Percentiles rank a stretch among this genome's conserved stretches.
Evolutionary conservation across 2,888 invertebrate species (phyloP).

Genomic region (Chloroclystis v-ata): DNA sequence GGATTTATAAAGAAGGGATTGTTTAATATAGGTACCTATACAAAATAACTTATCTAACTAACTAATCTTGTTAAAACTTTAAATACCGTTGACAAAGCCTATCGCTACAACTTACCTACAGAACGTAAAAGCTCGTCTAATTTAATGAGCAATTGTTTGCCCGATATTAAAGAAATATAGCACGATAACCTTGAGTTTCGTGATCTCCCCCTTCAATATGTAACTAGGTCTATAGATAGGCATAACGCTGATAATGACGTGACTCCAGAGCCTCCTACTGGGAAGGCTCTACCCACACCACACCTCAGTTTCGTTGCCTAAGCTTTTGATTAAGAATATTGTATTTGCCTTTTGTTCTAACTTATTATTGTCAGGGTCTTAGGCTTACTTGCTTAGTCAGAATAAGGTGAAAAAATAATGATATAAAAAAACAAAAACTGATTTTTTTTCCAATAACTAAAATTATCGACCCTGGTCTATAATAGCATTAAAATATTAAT

Average conservation of each 20-base stretch:
- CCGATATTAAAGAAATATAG: constrained; percentile 15
- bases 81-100: too few relatives aligned
- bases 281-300: constrained; percentile 16
- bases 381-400: too few relatives aligned
- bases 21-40: too few relatives aligned
- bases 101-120: background rate
- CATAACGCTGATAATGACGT: constrained; percentile 18
- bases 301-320: constrained; percentile 15
- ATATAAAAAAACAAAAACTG: too few relatives aligned
- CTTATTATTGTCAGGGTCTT: background rate
- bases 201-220: constrained; percentile 14
- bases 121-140: background rate
- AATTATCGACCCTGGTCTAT: too few relatives aligned
- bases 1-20: too few relatives aligned
- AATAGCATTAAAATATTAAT: too few relatives aligned
- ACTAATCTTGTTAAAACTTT: too few relatives aligned
- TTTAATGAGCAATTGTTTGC: background rate
- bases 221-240: constrained; percentile 17
- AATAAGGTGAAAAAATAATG: too few relatives aligned
- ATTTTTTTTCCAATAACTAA: too few relatives aligned
- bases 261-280: constrained; percentile 11
- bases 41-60: too few relatives aligned
- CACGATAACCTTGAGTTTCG: constrained; percentile 19
- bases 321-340: constrained; percentile 17
- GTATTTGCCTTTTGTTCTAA: constrained; percentile 5